Base-by-base conservation (phyloP, 2,888 invertebrate species). In the Trissoscelio sp. region DNA sequence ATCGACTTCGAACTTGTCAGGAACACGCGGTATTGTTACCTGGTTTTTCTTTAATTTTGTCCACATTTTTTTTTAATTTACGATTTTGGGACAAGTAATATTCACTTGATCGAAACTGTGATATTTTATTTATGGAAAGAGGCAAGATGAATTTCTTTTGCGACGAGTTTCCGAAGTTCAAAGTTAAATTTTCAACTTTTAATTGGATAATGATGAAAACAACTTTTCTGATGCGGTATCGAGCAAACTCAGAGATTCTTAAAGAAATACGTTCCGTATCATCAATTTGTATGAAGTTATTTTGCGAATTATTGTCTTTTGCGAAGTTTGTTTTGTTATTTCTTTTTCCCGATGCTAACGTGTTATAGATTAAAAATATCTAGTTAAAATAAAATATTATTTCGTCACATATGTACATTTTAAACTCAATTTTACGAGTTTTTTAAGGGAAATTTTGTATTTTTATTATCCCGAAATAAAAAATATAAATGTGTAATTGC, bases 201-300 rank as follows among this genome's bases (percentile, higher is more conserved):
- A 60, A 60, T 42, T 60, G 60, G 60, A 60, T 60, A 60, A 60
- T 60, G 57, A 60, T 42, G 60, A 9, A 11, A n/a, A 11, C 9
- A 42, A 42, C 18, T 42, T 58, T 58, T 57, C 5, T 16, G 31
- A 55, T 31, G 31, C 14, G 34, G 53, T 11, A 16, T 2, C 24
- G 18, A 7, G 48, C 6, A 11, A 28, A 28, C 28, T 28, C 28
- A 28, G 7, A n/a, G n/a, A n/a, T n/a, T n/a, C n/a, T n/a, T n/a
- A n/a, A n/a, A n/a, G n/a, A n/a, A n/a, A n/a, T n/a, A n/a, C n/a
- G n/a, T n/a, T n/a, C n/a, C n/a, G n/a, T n/a, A n/a, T n/a, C n/a
- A n/a, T n/a, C n/a, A n/a, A n/a, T n/a, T n/a, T n/a, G n/a, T n/a
- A n/a, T n/a, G n/a, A n/a, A n/a, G n/a, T n/a, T n/a, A n/a, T n/a